A percentile compares a stretch with the other conserved stretches of the same genome.
These are phyloP conservation scores for Lepidurus couesii DNA, from an alignment of 1,140 invertebrate genomes.

Conservation along the genomic window DNA sequence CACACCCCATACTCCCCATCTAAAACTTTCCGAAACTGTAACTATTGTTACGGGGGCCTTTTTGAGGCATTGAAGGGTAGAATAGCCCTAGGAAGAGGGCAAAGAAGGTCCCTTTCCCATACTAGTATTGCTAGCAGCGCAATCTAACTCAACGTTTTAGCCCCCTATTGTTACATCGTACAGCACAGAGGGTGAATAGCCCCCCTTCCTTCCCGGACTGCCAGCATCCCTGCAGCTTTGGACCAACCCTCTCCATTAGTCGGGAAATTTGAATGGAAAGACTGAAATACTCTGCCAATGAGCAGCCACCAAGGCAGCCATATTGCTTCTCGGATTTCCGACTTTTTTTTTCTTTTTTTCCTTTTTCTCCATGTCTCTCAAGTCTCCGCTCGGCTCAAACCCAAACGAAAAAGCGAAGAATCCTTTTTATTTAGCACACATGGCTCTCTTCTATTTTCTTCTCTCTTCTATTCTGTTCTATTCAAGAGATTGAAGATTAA, in stretches of 20 bases:
- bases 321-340: neutral
- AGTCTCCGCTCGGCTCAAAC: neutral
- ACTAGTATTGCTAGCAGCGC: neutral
- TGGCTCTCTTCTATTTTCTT: no score
- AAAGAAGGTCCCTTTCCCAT: neutral
- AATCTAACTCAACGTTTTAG: neutral
- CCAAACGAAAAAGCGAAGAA: neutral
- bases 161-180: neutral
- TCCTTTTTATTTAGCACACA: neutral
- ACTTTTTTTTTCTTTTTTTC: no score
- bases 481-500: no score
- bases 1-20: neutral
- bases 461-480: no score
- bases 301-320: constrained; percentile 5
- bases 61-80: neutral
- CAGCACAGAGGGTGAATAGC: neutral
- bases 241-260: neutral
- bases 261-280: constrained; percentile 8
- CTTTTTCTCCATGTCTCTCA: neutral
- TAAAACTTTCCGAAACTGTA: neutral
- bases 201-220: neutral
- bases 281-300: neutral
- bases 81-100: neutral
- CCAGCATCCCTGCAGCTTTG: neutral
- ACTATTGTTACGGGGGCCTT: neutral